Conservation (phyloP, 2,113 vertebrate species). For the Pterophyllum scalare region DNA sequence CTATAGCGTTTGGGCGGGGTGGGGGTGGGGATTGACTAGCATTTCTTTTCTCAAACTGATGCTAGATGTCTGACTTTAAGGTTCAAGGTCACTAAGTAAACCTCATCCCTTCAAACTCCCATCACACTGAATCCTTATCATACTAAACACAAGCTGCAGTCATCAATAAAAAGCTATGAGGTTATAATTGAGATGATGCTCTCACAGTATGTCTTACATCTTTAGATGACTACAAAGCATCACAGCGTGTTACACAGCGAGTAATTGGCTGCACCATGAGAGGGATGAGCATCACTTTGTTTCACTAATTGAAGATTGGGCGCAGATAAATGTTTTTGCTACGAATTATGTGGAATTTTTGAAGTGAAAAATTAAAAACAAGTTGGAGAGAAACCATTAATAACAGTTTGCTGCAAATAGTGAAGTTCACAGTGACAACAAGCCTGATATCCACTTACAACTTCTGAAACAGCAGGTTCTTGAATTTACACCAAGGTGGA, state of each 20-base stretch:
- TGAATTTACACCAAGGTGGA: not conserved
- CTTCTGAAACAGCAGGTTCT: not conserved
- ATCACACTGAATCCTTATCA: conserved; percentile 6
- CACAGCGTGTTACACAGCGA: not conserved
- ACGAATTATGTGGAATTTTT: not conserved
- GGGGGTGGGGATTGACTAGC: not conserved
- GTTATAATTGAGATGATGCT: not conserved
- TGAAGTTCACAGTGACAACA: not conserved
- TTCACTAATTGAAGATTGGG: not conserved
- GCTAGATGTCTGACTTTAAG: conserved; percentile 5
- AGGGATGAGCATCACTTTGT: not conserved
- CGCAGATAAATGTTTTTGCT: not conserved
- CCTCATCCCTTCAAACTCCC: conserved; percentile 16
- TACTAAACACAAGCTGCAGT: conserved; percentile 9
- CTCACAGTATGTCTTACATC: not conserved
- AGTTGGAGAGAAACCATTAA: not conserved
- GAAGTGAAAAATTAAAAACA: not conserved
- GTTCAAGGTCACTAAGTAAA: conserved; percentile 35
- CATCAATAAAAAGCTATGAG: not conserved
- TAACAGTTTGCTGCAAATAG: not conserved
- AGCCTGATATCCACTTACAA: not conserved
- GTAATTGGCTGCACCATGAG: not conserved
- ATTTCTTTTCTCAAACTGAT: not conserved
- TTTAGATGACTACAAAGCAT: not conserved
- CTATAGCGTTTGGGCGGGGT: not conserved